Evolutionary conservation across 1,140 invertebrate species (phyloP), one percentile per base, ranked within the genome.

Genomic region (Archivesica marissinica): DNA sequence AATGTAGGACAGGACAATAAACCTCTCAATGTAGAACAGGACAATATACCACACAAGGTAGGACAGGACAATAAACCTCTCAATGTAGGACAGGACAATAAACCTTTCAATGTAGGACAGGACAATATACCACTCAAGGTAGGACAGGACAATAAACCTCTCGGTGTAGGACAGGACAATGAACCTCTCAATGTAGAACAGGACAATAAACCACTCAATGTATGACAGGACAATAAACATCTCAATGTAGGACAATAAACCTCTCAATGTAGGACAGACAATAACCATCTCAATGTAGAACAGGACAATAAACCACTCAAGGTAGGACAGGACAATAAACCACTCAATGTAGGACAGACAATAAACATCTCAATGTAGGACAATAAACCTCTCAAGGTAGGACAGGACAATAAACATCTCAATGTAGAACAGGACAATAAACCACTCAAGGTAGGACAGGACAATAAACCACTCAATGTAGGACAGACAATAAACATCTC

Each of bases 41-140:
- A 68, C 78, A 85, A 41, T 54, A 82, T 50, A 50, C 68, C 54
- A 7, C 82, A 77, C 35, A 85, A 85, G 82, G 81, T 82, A 33
- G 35, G 38, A 50, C 28, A 64, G 20, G 70, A 68, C 78, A 85
- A 41, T 54, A 82, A 61, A 50, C 68, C 54, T 4, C 82, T 85
- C 35, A 85, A 85, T 74, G 81, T 82, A 33, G 35, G 38, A 50
- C 28, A 64, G 20, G 70, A 68, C 78, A 85, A 41, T 54, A 82
- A 61, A 50, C 68, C 54, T 4, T 74, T 85, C 35, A 85, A 85
- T 74, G 81, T 82, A 33, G 35, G 38, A 50, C 28, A 64, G 20
- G 70, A 68, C 78, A 85, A 41, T 54, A 82, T 50, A 50, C 68
- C 54, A 7, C 82, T 85, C 35, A 85, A 85, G 82, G 81, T 82